Evolutionary conservation across 2,888 invertebrate species (phyloP), one percentile per base, ranked within the genome.

Genomic region (Diaphora mendica): DNA sequence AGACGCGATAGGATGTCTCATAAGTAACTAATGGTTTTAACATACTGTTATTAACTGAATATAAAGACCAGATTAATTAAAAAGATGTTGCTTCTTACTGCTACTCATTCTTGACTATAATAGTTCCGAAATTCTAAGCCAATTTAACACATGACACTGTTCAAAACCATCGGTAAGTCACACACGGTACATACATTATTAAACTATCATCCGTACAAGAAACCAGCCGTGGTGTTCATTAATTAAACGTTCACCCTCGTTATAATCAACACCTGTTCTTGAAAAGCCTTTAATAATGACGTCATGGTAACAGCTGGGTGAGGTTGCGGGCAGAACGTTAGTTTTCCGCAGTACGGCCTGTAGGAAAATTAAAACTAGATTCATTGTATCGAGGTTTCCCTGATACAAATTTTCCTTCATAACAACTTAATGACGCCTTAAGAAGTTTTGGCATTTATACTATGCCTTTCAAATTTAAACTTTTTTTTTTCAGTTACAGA

Each of bases 251-350:
- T 94, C 92, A 90, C 93, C 92, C 92, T 92, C 89, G 92, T 95
- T 94, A 94, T 93, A 91, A 95, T 93, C 93, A 94, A 91, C 95
- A 95, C 95, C 95, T 95, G 95, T 90, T 93, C 93, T 90, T 93
- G 95, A 94, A 94, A 95, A 94, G 94, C 94, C 89, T 92, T 95
- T 95, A 94, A 95, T 95, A 95, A 95, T 94, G 92, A 92, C 94
- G 92, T 91, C 91, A 91, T 55, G 67, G 93, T 86, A 92, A 90
- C 95, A 95, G 94, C 93, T 95, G 94, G 77, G 86, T 81, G 85
- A 81, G 88, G 87, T 86, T 89, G 88, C 80, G 89, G 88, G 85
- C 85, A 83, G 80, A 87, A 87, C 91, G 90, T 86, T 93, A 94
- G 93, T 94, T 93, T 93, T 93, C 92, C 88, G 79, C 84, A 76